Percentiles rank a stretch among this genome's conserved stretches.
These are phyloP conservation scores for Mustela nigripes DNA, from an alignment of 2,113 vertebrate species.

Conservation along the genomic window DNA sequence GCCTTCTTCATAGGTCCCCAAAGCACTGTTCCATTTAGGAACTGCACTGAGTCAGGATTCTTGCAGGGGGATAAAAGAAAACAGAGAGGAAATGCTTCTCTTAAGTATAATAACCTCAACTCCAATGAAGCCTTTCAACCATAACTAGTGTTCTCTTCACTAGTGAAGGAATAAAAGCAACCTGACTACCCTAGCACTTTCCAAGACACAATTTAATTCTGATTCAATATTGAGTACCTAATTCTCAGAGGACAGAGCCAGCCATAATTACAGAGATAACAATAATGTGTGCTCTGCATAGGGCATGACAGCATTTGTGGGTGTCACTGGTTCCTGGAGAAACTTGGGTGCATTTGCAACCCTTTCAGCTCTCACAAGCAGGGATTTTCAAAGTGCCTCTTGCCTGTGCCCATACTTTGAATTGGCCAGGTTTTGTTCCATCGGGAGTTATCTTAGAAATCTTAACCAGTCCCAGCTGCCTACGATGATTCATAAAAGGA, in stretches of 20 bases:
- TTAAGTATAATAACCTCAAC: conserved; percentile 72
- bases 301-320: not conserved
- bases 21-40: conserved; percentile 74
- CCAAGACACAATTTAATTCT: conserved; percentile 3
- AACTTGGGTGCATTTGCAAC: not conserved
- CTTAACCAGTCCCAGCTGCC: not conserved
- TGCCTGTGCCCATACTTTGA: not conserved
- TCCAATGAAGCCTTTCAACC: conserved; percentile 58
- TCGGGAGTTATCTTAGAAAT: conserved; percentile 20
- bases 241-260: conserved; percentile 22
- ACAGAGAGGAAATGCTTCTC: conserved; percentile 61
- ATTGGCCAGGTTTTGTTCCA: not conserved
- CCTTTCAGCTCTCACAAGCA: not conserved
- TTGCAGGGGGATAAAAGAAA: conserved; percentile 59
- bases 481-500: not conserved
- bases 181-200: not conserved
- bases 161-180: conserved; percentile 16
- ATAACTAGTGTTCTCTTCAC: conserved; percentile 39
- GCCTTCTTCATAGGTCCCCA: conserved; percentile 63
- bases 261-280: not conserved
- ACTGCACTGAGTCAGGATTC: conserved; percentile 71
- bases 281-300: not conserved
- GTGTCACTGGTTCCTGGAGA: not conserved
- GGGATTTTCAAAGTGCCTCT: not conserved
- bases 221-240: conserved; percentile 20